Evolutionary conservation across 30 jellyfish, hydroid and myxozoan genomes (phyloP), one percentile per base, ranked within the genome.

Genomic region (Aurelia sp.): DNA sequence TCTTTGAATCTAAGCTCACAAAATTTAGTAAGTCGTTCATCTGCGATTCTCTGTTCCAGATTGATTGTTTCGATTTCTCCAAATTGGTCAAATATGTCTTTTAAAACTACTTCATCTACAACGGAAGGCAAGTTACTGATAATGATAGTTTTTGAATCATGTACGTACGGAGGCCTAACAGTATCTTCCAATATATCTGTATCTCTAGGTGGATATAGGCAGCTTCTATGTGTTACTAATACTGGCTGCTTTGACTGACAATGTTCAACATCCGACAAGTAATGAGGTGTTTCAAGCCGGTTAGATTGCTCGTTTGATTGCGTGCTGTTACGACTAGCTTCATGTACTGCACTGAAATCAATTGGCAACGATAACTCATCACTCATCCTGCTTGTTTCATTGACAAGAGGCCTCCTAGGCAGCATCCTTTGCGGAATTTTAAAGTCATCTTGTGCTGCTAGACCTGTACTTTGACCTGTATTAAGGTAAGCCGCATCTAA

Each of bases 181-280:
- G 33, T 38, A 21, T 59, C 69, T 59, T 59, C 69, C 33, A 59
- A 59, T 18, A 21, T 59, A 13, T 59, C 69, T 59, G 69, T 59
- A 18, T 59, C 69, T 59, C 69, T 59, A 8, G 69, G 69, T 13
- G 69, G 69, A 59, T 59, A 59, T n/a, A 59, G 69, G 69, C 69
- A 59, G 33, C 24, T 21, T 18, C 33, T n/a, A 18, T n/a, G 24
- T 59, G 69, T 18, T 59, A 21, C 24, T 18, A 59, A 59, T 7
- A 59, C 69, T 3, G 33, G 69, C 24, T 59, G 33, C 69, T 59
- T 59, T 59, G 69, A 59, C 24, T 59, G 12, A 21, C 69, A 59
- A 5, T 59, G 69, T 59, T 59, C 69, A 18, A 59, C 33, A 21
- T 59, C 69, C 10, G 69, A 59, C 33, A 59, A 59, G 69, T 59